Evolutionary conservation across 2,888 invertebrate genomes (phyloP).

Genomic region (Actias luna): DNA sequence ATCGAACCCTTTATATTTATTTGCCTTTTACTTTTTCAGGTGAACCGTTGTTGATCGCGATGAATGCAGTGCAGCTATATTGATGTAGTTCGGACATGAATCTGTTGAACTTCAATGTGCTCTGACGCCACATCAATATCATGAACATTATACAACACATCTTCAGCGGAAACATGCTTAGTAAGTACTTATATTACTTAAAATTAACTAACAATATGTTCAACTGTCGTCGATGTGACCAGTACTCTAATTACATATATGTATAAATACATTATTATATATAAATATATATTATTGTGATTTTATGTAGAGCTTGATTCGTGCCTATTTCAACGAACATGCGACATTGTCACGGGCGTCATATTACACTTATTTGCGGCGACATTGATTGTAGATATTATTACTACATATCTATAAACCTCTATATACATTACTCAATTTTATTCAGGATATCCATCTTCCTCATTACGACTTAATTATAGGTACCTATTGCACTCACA

Average conservation of each 20-base stretch:
- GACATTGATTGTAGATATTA: constrained; percentile 64
- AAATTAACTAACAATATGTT: not conserved
- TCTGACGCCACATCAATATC: not conserved
- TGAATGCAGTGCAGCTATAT: constrained; percentile 37
- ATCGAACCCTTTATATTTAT: constrained; percentile 20
- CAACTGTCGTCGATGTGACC: not conserved
- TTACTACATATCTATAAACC: constrained; percentile 43
- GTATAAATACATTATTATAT: not conserved
- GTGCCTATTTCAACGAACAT: constrained; percentile 22
- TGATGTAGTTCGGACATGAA: constrained; percentile 40
- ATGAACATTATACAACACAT: constrained; percentile 62
- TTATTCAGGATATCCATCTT: constrained; percentile 37
- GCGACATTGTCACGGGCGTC: constrained; percentile 32
- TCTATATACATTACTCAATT: constrained; percentile 49
- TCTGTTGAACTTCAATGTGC: constrained; percentile 21
- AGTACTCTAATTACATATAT: not conserved
- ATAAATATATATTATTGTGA: not conserved
- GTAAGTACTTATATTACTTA: constrained; percentile 48
- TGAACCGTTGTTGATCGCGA: constrained; percentile 37
- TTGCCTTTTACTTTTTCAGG: constrained; percentile 38
- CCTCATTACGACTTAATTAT: constrained; percentile 36
- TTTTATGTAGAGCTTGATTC: constrained; percentile 11
- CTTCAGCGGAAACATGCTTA: constrained; percentile 40
- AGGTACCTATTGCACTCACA: too few species aligned
- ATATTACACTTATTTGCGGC: constrained; percentile 47